A percentile compares a stretch with the other conserved stretches of the same genome.
Evolutionary conservation across 2,888 invertebrate genomes (phyloP).

Genomic region (Odiellus spinosus): DNA sequence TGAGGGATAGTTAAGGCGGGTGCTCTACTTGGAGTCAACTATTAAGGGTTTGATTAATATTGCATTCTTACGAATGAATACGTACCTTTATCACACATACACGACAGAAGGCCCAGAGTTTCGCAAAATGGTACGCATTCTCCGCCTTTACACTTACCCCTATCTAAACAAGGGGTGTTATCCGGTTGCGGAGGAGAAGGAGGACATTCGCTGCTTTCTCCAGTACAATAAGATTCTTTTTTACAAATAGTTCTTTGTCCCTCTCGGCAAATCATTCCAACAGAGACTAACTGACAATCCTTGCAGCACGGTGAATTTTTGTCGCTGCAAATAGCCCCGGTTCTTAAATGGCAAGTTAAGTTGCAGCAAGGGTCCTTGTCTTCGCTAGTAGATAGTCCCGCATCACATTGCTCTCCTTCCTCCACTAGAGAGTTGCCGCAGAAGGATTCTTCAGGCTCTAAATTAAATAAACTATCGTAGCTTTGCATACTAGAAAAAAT

Average conservation of each 20-base stretch:
- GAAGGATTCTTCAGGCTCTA: conserved; percentile 85
- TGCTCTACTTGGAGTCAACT: too few relatives aligned
- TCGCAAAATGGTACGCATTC: conserved; percentile 89
- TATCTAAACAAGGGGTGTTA: conserved; percentile 71
- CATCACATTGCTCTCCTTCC: conserved; percentile 91
- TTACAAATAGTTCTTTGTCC: conserved; percentile 83
- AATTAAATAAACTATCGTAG: conserved; percentile 30
- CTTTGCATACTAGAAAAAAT: neutral
- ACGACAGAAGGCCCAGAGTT: conserved; percentile 76
- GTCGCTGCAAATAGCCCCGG: conserved; percentile 86
- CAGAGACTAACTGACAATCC: conserved; percentile 69
- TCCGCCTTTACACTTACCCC: conserved; percentile 77
- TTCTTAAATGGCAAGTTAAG: conserved; percentile 71
- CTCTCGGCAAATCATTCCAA: conserved; percentile 51
- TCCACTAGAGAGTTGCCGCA: conserved; percentile 92
- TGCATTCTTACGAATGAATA: too few relatives aligned
- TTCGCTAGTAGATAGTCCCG: conserved; percentile 78
- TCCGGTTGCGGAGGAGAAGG: conserved; percentile 72
- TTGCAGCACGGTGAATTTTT: conserved; percentile 92
- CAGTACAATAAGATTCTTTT: conserved; percentile 61
- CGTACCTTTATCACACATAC: conserved; percentile 87
- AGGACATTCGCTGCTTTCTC: conserved; percentile 61
- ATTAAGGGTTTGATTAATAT: too few relatives aligned
- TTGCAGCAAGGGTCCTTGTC: conserved; percentile 87
- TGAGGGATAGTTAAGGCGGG: too few relatives aligned